Evolutionary conservation across 2,888 invertebrate genomes (phyloP), one percentile per base, ranked within the genome.

Genomic region (Teleiodes luculella): DNA sequence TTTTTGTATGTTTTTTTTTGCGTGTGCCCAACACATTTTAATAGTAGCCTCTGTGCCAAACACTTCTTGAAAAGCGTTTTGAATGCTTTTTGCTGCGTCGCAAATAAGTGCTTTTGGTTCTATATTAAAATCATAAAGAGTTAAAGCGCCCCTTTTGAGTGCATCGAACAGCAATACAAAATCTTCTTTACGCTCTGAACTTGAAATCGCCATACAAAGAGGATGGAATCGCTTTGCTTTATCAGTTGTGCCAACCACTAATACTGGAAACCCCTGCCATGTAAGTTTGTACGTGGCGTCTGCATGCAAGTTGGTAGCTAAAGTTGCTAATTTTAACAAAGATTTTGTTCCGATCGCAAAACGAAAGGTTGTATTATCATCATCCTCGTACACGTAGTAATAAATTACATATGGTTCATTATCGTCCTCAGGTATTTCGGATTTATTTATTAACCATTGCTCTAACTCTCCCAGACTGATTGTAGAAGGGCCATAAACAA

Each of bases 21-120:
- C 63, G 54, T 66, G 60, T 52, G 63, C 60, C 65, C 63, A 63
- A 52, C 65, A 69, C 67, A 68, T 68, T 35, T 61, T 45, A 46
- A 65, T 56, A 39, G 48, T 57, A 14, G 53, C 36, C 50, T 67
- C 60, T 43, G 56, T 53, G 48, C 65, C 64, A 61, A 60, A 64
- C 30, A 59, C 59, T 10, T 58, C 54, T 39, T 11, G 37, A 61
- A 64, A 62, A 54, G 60, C 58, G 53, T 53, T 53, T 53, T 53
- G 47, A 33, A 65, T 65, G 47, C 56, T 54, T 53, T 64, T 49
- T 14, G 65, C 59, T 48, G 62, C 65, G 53, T 62, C 59, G 53
- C 63, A 61, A 24, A 65, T 50, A 49, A 64, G 47, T 52, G 57
- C 58, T 55, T 35, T 48, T 33, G 61, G 60, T 52, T 57, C 52